Base-by-base conservation (phyloP, 2,113 vertebrate species). In the Urocynchramus pylzowi region DNA sequence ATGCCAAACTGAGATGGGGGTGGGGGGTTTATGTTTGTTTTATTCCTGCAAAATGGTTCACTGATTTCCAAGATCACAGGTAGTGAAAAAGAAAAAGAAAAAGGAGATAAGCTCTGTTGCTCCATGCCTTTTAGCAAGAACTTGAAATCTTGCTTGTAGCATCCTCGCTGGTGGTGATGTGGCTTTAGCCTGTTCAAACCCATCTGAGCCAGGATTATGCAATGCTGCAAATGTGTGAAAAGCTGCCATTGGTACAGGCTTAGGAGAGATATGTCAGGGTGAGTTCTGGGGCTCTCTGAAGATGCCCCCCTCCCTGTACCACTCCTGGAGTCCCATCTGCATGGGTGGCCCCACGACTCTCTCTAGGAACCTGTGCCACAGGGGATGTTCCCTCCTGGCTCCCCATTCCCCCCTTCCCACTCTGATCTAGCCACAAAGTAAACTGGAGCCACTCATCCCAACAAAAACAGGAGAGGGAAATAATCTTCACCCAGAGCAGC, bases 361-460 rank as follows among this genome's bases (percentile, higher is more conserved):
- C 49, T 42, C 37, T 0, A 47, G 33, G 9, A 87, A 26, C n/a
- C 54, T 56, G 10, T 24, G 41, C 10, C 54, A 35, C 56, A 65
- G 31, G 11, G 16, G 24, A 81, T 0, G 0, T 39, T 49, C 56
- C 31, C 70, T 74, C 54, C 56, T 39, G 30, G 12, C 11, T 73
- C 9, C 41, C 61, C 61, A 23, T n/a, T 42, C 50, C 31, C 24
- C 45, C 28, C 10, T 47, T 26, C 16, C 20, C 20, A 31, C 42
- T 49, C 44, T 53, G 75, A 42, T 45, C 30, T 0, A 0, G 63
- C 24, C 4, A 2, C 37, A 13, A 0, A 1, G n/a, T 10, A 23
- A 69, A 84, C 28, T 24, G 21, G 50, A 78, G 61, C n/a, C 8
- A 13, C 28, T 37, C 42, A 26, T n/a, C 50, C 50, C 52, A 67